These are phyloP conservation scores for Trididemnum miniatum DNA, from an alignment of 23 tunicate species.

Conservation along the genomic window DNA sequence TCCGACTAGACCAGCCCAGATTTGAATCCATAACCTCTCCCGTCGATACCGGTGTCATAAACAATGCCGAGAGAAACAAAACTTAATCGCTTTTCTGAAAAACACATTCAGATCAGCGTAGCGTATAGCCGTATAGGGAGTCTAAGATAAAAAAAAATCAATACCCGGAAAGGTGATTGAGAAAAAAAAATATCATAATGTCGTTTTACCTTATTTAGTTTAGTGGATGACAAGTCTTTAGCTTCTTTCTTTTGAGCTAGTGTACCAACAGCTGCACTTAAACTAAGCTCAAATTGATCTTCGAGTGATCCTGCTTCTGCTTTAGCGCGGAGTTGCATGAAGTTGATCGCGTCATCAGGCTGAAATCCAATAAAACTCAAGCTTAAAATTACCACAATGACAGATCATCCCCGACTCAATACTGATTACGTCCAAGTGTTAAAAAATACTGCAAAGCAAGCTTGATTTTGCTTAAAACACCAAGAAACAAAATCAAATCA, in stretches of 20 bases:
- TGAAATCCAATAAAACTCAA: no score
- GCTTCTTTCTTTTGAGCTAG: slow-evolving; percentile 86
- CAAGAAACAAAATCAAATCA: no score
- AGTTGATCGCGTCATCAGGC: slow-evolving; percentile 98
- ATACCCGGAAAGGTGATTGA: background rate
- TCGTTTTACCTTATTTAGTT: slow-evolving; percentile 88
- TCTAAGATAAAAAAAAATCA: background rate
- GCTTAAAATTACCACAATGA: no score
- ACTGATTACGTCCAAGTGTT: no score
- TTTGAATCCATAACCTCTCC: no score
- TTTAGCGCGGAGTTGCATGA: slow-evolving; percentile 84
- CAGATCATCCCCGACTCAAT: no score
- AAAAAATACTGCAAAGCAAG: no score
- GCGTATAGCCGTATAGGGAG: background rate
- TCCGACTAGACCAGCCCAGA: no score
- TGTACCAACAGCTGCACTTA: slow-evolving; percentile 94
- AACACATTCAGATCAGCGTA: background rate
- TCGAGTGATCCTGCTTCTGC: slow-evolving; percentile 84
- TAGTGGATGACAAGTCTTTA: slow-evolving; percentile 67
- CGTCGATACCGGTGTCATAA: no score
- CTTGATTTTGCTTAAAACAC: no score
- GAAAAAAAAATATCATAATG: no score
- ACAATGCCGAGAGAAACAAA: no score
- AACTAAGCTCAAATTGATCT: slow-evolving; percentile 87
- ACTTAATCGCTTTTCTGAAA: background rate